A percentile compares a stretch with the other conserved stretches of the same genome.
phyloP scores from a whole-genome alignment of 2,113 vertebrate species.

The Asarcornis scutulata region DNA sequence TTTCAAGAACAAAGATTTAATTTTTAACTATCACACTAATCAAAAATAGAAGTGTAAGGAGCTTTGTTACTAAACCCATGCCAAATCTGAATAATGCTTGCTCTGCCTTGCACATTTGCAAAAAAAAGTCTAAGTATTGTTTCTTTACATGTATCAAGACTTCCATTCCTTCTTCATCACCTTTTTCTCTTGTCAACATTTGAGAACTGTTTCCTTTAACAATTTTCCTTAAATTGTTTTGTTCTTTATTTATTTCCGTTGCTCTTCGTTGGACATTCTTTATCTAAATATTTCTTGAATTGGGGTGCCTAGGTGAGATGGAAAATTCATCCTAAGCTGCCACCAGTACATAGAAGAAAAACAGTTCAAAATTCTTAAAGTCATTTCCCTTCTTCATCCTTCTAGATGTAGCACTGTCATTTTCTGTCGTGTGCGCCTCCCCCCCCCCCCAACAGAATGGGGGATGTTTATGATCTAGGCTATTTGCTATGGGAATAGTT shows the following conservation, averaged over 20 bases:
- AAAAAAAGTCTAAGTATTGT: not conserved
- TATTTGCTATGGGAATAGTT: rapidly evolving
- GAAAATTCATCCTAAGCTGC: not conserved
- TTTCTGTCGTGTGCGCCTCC: not conserved
- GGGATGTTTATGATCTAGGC: not conserved
- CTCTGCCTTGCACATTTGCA: not conserved
- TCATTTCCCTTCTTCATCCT: not conserved
- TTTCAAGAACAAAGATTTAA: not conserved
- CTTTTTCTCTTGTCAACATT: not conserved
- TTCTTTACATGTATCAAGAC: not conserved
- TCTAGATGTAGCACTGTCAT: not conserved
- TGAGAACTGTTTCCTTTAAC: not conserved
- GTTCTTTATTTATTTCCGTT: rapidly evolving
- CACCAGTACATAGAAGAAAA: not conserved
- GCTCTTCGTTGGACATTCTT: not conserved
- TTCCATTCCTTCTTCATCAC: not conserved
- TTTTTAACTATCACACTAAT: not conserved
- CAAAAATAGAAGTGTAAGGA: not conserved
- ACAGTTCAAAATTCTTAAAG: not conserved
- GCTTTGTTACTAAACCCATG: not conserved
- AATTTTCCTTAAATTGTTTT: not conserved
- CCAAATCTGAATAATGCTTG: not conserved
- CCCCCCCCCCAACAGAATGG: not conserved
- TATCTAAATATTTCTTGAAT: not conserved
- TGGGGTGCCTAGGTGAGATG: not conserved